Evolutionary conservation across 2,113 vertebrate genomes (phyloP).

Genomic region (Salvelinus namaycush): DNA sequence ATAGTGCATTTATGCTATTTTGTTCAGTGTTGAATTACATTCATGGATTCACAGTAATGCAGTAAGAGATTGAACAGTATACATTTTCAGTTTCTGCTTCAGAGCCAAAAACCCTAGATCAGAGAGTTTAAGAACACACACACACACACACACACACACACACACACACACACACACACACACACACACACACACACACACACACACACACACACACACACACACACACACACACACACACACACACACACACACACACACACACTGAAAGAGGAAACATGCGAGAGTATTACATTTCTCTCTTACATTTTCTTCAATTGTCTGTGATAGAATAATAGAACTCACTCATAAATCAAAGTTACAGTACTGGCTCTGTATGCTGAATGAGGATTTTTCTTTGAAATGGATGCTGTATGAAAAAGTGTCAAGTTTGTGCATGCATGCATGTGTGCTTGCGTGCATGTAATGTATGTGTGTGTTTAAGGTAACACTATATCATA

Average conservation of each 20-base stretch:
- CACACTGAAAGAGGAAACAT: background rate
- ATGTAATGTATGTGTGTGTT: background rate
- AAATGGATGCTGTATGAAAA: slow-evolving; percentile 25
- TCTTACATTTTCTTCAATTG: background rate
- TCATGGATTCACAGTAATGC: too few relatives aligned
- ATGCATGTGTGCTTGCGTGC: background rate
- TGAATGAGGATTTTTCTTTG: slow-evolving; percentile 22
- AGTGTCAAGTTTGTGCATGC: too few relatives aligned
- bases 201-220: too few relatives aligned
- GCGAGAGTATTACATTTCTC: background rate
- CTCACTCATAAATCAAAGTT: slow-evolving; percentile 50
- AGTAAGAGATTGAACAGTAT: too few relatives aligned
- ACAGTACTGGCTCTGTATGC: slow-evolving; percentile 34
- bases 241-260: too few relatives aligned
- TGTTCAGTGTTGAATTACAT: too few relatives aligned
- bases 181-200: background rate
- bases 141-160: too few relatives aligned
- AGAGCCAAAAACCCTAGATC: background rate
- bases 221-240: too few relatives aligned
- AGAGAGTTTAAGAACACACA: background rate
- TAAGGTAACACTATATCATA: slow-evolving; percentile 31
- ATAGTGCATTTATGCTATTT: too few relatives aligned
- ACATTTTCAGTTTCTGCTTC: background rate
- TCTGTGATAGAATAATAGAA: slow-evolving; percentile 32
- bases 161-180: background rate